These are phyloP conservation scores for Lepidurus arcticus DNA, from an alignment of 1,140 invertebrate genomes.

Conservation along the genomic window DNA sequence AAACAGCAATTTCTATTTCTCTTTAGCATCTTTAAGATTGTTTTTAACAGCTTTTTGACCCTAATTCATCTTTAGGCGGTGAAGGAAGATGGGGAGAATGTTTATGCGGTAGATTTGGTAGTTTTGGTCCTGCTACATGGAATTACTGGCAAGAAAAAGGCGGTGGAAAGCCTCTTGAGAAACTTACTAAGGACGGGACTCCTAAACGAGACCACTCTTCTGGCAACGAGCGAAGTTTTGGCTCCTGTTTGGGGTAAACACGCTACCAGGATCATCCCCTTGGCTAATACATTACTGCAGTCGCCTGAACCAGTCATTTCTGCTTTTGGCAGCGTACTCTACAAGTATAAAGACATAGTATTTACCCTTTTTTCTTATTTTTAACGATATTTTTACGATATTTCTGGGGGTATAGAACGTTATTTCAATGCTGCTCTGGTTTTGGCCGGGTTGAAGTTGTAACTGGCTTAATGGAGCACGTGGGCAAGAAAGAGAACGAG, in stretches of 20 bases:
- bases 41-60: neutral
- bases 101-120: constrained; percentile 23
- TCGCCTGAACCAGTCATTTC: constrained; percentile 24
- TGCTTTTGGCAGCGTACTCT: neutral
- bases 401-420: neutral
- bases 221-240: constrained; percentile 25
- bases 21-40: neutral
- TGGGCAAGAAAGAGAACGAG: neutral
- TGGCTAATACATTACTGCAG: constrained; percentile 27
- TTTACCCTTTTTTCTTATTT: no score
- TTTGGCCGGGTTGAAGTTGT: neutral
- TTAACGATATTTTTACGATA: no score
- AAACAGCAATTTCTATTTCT: neutral
- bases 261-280: constrained; percentile 7
- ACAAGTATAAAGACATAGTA: constrained; percentile 1
- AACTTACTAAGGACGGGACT: constrained; percentile 22
- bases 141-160: constrained; percentile 17
- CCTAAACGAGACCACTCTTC: constrained; percentile 17
- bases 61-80: neutral
- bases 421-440: neutral
- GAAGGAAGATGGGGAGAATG: neutral
- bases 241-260: constrained; percentile 22
- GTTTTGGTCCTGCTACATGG: constrained; percentile 30
- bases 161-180: constrained; percentile 24
- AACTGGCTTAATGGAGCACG: neutral